These are phyloP conservation scores for Ecliptopera silaceata DNA, from an alignment of 2,888 invertebrate genomes.

Conservation along the genomic window DNA sequence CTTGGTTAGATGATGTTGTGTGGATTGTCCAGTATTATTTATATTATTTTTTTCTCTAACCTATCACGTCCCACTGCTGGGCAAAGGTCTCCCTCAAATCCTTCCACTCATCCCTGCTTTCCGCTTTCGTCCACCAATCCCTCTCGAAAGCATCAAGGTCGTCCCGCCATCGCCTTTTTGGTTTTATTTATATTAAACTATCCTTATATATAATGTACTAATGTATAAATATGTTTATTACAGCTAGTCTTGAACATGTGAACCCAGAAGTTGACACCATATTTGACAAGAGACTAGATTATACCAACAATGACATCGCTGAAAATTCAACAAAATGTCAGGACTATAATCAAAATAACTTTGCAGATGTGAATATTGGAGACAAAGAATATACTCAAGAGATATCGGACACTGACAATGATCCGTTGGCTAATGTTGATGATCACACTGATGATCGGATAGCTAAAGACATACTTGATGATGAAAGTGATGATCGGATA, in stretches of 20 bases:
- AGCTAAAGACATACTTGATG: not conserved
- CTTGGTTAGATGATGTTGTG: too few species aligned
- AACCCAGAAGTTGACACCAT: not conserved
- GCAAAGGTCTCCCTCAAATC: too few species aligned
- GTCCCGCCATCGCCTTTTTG: too few species aligned
- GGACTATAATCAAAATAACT: not conserved
- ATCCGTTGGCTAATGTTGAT: too few species aligned
- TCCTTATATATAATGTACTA: not conserved
- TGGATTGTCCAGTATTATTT: too few species aligned
- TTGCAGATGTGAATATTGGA: not conserved
- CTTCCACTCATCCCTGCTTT: too few species aligned
- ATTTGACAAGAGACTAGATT: conserved; percentile 7
- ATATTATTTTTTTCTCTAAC: too few species aligned
- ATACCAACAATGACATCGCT: not conserved
- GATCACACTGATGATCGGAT: not conserved
- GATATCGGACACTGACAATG: too few species aligned
- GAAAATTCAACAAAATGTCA: not conserved
- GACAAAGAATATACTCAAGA: not conserved
- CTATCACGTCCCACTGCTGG: too few species aligned
- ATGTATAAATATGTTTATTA: not conserved
- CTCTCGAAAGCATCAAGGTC: too few species aligned
- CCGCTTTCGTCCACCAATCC: too few species aligned
- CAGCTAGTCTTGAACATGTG: conserved; percentile 4
- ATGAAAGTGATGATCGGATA: not conserved
- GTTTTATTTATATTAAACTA: too few species aligned